phyloP scores from a whole-genome alignment of 2,888 invertebrate species.

The Eurois occulta region DNA sequence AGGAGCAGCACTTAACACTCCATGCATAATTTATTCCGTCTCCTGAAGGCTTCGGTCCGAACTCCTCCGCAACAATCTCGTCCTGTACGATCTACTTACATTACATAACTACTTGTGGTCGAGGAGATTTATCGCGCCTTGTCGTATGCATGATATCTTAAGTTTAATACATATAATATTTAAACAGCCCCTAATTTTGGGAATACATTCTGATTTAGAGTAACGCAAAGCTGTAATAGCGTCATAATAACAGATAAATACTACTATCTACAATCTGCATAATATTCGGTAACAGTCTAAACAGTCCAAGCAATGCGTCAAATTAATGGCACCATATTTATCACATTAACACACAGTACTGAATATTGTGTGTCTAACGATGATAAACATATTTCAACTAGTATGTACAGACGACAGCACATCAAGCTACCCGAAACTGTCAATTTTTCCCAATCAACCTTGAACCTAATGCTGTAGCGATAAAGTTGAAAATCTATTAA shows the following conservation, averaged over 20 bases:
- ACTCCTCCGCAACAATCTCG: background rate
- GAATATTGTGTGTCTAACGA: no score
- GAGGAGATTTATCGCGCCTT: background rate
- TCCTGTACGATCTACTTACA: slow-evolving; percentile 44
- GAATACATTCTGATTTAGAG: background rate
- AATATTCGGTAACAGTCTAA: background rate
- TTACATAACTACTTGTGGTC: slow-evolving; percentile 23
- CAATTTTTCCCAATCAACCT: no score
- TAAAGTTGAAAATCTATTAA: no score
- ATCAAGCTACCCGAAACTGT: no score
- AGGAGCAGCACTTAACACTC: background rate
- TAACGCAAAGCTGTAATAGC: background rate
- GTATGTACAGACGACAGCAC: no score
- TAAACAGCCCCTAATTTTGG: background rate
- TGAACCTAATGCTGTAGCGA: no score
- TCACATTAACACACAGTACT: no score
- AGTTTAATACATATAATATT: background rate
- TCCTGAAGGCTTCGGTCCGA: background rate
- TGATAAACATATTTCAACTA: no score
- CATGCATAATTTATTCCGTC: background rate
- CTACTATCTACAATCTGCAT: background rate
- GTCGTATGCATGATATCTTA: no score
- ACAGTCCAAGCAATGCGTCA: slow-evolving; percentile 62
- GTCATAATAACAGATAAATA: background rate
- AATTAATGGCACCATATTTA: background rate